Evolutionary conservation across 2,113 vertebrate genomes (phyloP).

Genomic region (Epinephelus moara): DNA sequence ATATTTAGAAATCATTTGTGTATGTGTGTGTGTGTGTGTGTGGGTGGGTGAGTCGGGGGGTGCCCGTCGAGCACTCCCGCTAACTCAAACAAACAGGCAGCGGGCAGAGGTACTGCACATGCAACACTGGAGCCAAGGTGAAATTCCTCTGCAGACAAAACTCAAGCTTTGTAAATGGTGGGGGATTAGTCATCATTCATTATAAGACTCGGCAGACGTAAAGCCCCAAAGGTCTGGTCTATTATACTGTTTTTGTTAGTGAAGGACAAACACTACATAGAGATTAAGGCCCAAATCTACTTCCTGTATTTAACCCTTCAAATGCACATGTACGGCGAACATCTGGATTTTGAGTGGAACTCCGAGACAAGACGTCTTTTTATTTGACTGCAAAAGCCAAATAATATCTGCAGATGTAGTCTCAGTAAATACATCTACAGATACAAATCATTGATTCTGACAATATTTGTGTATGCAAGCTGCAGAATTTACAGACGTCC

Average conservation of each 20-base stretch:
- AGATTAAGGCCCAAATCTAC: slow-evolving; percentile 50
- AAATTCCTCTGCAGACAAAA: slow-evolving; percentile 56
- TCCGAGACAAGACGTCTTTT: slow-evolving; percentile 29
- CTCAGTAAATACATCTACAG: slow-evolving; percentile 17
- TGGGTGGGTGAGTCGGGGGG: neutral
- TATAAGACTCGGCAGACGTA: slow-evolving; percentile 48
- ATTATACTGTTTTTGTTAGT: slow-evolving; percentile 62
- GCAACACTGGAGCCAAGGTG: slow-evolving; percentile 54
- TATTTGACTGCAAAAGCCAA: slow-evolving; percentile 25
- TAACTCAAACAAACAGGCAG: slow-evolving; percentile 76
- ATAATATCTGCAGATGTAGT: neutral
- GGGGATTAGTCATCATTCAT: slow-evolving; percentile 66
- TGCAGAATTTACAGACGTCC: slow-evolving; percentile 2
- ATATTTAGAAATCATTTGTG: slow-evolving; percentile 67
- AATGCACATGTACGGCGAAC: slow-evolving; percentile 18
- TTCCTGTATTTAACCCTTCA: slow-evolving; percentile 61
- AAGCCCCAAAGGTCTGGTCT: slow-evolving; percentile 49
- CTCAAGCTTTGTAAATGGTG: slow-evolving; percentile 32
- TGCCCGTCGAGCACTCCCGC: slow-evolving; percentile 25
- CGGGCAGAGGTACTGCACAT: slow-evolving; percentile 29
- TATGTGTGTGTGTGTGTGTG: slow-evolving; percentile 13
- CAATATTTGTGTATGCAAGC: neutral
- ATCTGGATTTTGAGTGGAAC: slow-evolving; percentile 50
- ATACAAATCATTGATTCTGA: slow-evolving; percentile 26
- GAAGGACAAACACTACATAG: slow-evolving; percentile 57